Conservation (phyloP, 2,113 vertebrate species). For the Vulpes lagopus region DNA sequence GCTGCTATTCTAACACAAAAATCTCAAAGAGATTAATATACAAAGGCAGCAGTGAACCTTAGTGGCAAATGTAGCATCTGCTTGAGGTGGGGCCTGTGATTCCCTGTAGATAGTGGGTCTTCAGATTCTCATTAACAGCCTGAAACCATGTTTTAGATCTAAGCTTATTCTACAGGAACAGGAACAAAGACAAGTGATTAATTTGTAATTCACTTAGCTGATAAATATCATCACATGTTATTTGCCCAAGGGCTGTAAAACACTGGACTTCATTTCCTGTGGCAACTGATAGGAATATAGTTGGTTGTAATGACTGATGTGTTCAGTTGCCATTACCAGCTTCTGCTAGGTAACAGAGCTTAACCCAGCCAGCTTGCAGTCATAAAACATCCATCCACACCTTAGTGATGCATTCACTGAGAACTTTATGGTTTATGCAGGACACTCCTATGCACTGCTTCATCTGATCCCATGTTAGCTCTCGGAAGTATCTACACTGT, state of each 20-base stretch:
- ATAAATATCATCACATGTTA: slow-evolving; percentile 49
- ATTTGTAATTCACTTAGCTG: slow-evolving; percentile 64
- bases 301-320: slow-evolving; percentile 29
- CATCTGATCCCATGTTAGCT: neutral
- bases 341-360: slow-evolving; percentile 30
- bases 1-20: slow-evolving; percentile 63
- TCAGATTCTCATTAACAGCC: slow-evolving; percentile 48
- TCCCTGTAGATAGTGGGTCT: neutral
- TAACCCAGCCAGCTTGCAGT: neutral
- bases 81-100: slow-evolving; percentile 35
- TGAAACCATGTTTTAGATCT: slow-evolving; percentile 56
- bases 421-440: neutral
- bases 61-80: slow-evolving; percentile 56
- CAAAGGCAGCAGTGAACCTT: slow-evolving; percentile 27
- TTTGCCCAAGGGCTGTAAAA: slow-evolving; percentile 60
- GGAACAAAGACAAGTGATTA: slow-evolving; percentile 62
- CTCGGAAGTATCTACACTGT: neutral
- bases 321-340: neutral
- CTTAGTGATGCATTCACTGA: neutral
- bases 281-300: slow-evolving; percentile 34
- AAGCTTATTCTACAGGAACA: slow-evolving; percentile 17
- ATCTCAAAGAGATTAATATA: slow-evolving; percentile 66
- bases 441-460: neutral
- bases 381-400: neutral
- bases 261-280: slow-evolving; percentile 23